phyloP scores from a whole-genome alignment of 2,888 invertebrate genomes.

The Eupithecia exiguata region DNA sequence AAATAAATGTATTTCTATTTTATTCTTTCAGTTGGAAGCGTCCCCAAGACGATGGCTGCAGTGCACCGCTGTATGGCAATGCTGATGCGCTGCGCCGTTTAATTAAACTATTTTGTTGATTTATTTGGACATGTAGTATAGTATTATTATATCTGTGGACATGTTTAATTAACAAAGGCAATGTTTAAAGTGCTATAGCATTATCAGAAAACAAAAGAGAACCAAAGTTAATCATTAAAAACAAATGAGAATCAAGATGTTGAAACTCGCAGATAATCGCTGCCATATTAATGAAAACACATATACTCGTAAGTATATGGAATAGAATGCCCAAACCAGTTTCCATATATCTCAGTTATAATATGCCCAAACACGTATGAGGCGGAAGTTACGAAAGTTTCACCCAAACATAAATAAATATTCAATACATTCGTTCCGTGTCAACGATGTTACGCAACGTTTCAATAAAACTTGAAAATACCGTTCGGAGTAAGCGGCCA shows the following conservation, averaged over 20 bases:
- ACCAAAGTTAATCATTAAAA: background rate
- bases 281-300: background rate
- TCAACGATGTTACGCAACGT: constrained; percentile 42
- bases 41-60: background rate
- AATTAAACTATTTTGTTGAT: background rate
- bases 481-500: constrained; percentile 22
- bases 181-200: background rate
- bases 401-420: constrained; percentile 65
- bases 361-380: constrained; percentile 56
- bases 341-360: constrained; percentile 50
- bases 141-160: too few species aligned
- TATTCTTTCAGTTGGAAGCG: background rate
- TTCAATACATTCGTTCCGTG: constrained; percentile 60
- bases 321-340: constrained; percentile 26
- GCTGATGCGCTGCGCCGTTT: background rate
- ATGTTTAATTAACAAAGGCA: background rate
- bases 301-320: background rate
- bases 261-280: background rate
- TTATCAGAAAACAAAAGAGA: background rate
- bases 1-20: too few species aligned
- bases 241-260: background rate
- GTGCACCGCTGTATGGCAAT: background rate
- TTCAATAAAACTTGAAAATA: constrained; percentile 34
- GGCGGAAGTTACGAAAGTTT: constrained; percentile 64
- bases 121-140: too few species aligned